Evolutionary conservation across 1,140 invertebrate species (phyloP).

Genomic region (Lepeophtheirus salmonis): DNA sequence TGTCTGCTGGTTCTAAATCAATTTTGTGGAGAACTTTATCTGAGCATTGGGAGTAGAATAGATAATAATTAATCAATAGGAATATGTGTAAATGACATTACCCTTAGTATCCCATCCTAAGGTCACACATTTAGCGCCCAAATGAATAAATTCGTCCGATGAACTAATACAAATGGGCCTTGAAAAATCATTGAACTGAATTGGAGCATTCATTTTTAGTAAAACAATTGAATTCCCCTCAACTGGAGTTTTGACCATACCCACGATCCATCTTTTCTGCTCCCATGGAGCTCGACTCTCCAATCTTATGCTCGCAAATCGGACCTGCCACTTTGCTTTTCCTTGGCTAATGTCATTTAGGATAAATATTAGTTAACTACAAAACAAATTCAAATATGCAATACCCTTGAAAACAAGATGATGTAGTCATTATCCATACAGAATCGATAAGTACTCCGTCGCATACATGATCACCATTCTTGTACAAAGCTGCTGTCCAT

Average conservation of each 20-base stretch:
- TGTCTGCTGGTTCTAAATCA: neutral
- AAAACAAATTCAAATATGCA: too few species aligned
- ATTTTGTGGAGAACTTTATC: neutral
- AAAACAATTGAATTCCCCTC: slow-evolving; percentile 64
- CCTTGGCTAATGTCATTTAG: slow-evolving; percentile 22
- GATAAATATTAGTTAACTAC: too few species aligned
- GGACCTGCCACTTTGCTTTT: slow-evolving; percentile 28
- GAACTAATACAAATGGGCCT: slow-evolving; percentile 12
- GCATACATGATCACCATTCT: slow-evolving; percentile 63
- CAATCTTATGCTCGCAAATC: slow-evolving; percentile 52
- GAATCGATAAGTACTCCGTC: slow-evolving; percentile 58
- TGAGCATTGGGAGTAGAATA: neutral
- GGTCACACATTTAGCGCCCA: slow-evolving; percentile 2
- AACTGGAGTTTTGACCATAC: slow-evolving; percentile 70
- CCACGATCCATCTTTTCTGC: slow-evolving; percentile 58
- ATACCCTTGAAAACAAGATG: slow-evolving; percentile 67
- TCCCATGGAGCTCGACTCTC: slow-evolving; percentile 48
- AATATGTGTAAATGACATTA: neutral
- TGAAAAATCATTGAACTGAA: slow-evolving; percentile 13
- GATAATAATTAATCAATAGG: neutral
- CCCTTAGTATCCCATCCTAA: neutral
- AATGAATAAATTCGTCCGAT: slow-evolving; percentile 10
- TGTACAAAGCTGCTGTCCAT: slow-evolving; percentile 62
- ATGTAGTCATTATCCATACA: slow-evolving; percentile 62
- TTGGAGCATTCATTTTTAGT: slow-evolving; percentile 37